Evolutionary conservation across 1,140 invertebrate genomes (phyloP).

Genomic region (Ceratitis capitata): DNA sequence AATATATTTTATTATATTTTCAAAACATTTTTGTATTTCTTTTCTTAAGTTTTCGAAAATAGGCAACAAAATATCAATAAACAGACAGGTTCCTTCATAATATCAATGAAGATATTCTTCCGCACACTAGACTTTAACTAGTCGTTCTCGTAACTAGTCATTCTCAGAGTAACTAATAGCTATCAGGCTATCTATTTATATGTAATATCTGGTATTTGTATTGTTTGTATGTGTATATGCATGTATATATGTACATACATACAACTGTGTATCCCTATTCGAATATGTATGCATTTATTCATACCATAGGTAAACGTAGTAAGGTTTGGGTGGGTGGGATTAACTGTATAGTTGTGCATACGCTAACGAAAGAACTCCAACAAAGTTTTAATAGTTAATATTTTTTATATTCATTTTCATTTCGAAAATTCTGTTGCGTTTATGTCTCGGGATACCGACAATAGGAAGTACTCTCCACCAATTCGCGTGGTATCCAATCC

Average conservation of each 20-base stretch:
- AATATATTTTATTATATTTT: not conserved
- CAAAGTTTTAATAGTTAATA: too few species aligned
- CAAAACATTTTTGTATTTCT: not conserved
- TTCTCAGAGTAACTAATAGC: not conserved
- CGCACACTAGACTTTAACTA: not conserved
- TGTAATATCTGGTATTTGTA: not conserved
- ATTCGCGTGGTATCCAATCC: slow-evolving; percentile 71
- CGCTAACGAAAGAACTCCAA: slow-evolving; percentile 11
- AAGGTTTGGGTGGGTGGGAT: slow-evolving; percentile 8
- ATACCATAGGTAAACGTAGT: slow-evolving; percentile 9
- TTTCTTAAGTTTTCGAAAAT: not conserved
- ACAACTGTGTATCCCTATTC: not conserved
- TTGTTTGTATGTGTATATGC: not conserved
- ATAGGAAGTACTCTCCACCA: slow-evolving; percentile 71
- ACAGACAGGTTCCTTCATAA: not conserved
- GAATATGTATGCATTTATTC: slow-evolving; percentile 17
- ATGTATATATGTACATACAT: not conserved
- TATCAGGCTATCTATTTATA: not conserved
- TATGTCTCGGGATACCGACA: slow-evolving; percentile 70
- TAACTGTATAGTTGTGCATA: slow-evolving; percentile 11
- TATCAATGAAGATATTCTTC: not conserved
- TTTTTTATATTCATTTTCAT: not conserved
- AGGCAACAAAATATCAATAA: not conserved
- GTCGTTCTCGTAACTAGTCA: not conserved
- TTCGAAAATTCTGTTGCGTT: slow-evolving; percentile 31